Percentiles rank a stretch among this genome's conserved stretches.
Conservation (phyloP, 2,113 vertebrate species). For the Otus sunia region DNA sequence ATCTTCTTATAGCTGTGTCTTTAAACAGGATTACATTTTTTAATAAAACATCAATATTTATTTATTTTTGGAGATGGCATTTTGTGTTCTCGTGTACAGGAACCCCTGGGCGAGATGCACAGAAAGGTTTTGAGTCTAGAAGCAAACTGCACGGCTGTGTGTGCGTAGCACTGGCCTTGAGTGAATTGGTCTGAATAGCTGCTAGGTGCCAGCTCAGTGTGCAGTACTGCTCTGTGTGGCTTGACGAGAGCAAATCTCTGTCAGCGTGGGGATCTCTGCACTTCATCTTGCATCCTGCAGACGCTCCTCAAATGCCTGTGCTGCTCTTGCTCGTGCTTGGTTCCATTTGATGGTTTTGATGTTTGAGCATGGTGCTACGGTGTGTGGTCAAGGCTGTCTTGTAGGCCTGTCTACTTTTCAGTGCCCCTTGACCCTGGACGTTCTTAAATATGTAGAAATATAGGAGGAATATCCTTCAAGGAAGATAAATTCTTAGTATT, state of each 20-base stretch:
- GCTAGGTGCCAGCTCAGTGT: fast-evolving
- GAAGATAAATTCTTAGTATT: neutral
- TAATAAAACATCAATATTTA: neutral
- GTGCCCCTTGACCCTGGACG: neutral
- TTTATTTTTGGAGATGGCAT: neutral
- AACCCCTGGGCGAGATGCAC: neutral
- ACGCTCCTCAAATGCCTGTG: fast-evolving
- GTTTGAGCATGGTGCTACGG: fast-evolving
- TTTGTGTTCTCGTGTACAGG: neutral
- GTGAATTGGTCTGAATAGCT: neutral
- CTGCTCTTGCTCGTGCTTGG: neutral
- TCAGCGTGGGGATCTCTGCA: neutral
- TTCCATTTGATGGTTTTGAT: neutral
- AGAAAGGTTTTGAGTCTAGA: neutral
- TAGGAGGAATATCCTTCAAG: neutral
- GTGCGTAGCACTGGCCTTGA: neutral
- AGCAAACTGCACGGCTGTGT: neutral
- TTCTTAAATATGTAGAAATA: neutral
- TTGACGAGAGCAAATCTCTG: fast-evolving
- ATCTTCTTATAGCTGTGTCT: neutral
- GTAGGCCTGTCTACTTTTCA: neutral
- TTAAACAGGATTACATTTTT: neutral
- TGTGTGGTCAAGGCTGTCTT: neutral
- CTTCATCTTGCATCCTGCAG: neutral
- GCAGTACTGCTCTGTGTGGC: neutral